Evolutionary conservation across 2,888 invertebrate species (phyloP).

Genomic region (Philhelius pedissequus): DNA sequence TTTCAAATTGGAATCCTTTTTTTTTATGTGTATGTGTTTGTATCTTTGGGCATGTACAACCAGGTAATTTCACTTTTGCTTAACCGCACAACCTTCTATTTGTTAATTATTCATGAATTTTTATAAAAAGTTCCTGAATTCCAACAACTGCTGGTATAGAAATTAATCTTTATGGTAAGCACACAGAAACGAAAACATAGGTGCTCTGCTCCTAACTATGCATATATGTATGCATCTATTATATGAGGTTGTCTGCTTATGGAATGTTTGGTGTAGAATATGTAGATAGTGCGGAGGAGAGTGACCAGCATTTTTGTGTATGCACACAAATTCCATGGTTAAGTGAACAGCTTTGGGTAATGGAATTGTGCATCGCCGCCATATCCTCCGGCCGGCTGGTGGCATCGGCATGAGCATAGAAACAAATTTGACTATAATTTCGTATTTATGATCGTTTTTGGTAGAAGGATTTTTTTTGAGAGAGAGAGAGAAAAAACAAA

Average conservation of each 20-base stretch:
- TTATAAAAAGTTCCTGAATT: conserved; percentile 56
- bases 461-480: neutral
- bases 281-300: neutral
- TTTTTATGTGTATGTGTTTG: neutral
- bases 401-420: neutral
- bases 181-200: neutral
- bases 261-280: neutral
- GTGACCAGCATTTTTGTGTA: conserved; percentile 36
- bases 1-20: neutral
- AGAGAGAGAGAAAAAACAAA: neutral
- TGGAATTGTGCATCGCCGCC: conserved; percentile 44
- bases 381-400: neutral
- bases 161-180: conserved; percentile 43
- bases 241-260: neutral
- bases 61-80: conserved; percentile 53
- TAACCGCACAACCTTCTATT: conserved; percentile 57
- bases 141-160: conserved; percentile 53
- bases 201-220: neutral
- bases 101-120: conserved; percentile 68
- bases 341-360: conserved; percentile 61
- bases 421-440: conserved; percentile 34
- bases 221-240: neutral
- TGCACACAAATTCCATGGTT: conserved; percentile 40
- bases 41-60: neutral
- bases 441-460: conserved; percentile 32